Percentiles rank a stretch among this genome's conserved stretches.
phyloP scores from a whole-genome alignment of 2,797 vertebrate species.

The Cryptoblepharus egeriae region DNA sequence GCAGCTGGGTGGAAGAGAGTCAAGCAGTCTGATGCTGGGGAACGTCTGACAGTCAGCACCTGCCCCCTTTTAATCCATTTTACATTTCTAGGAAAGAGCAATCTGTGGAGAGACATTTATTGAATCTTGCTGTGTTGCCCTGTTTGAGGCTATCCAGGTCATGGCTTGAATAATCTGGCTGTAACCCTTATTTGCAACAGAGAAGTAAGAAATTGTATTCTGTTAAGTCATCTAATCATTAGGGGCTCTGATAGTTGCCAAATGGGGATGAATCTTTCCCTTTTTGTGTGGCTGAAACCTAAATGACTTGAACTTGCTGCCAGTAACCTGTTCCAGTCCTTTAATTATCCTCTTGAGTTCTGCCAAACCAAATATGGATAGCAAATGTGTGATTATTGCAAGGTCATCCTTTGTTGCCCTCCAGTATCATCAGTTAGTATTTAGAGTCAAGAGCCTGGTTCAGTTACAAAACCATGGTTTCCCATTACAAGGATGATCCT shows the following conservation, averaged over 20 bases:
- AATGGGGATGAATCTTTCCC: conserved; percentile 19
- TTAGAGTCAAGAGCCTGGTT: not conserved
- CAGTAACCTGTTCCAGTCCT: conserved; percentile 35
- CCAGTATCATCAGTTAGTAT: not conserved
- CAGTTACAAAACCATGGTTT: not conserved
- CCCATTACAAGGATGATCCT: not conserved
- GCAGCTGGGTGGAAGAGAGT: conserved; percentile 4
- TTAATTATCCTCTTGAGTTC: conserved; percentile 47
- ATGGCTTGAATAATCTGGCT: not conserved
- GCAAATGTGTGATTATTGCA: conserved; percentile 15
- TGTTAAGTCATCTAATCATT: conserved; percentile 35
- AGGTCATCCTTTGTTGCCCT: conserved; percentile 27
- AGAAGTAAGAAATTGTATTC: not conserved
- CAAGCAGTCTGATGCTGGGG: conserved; percentile 5
- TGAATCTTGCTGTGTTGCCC: conserved; percentile 22
- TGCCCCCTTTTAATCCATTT: conserved; percentile 40
- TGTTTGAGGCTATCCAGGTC: not conserved
- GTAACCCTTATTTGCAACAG: conserved; percentile 23
- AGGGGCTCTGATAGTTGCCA: not conserved
- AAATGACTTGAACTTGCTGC: not conserved
- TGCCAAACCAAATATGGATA: conserved; percentile 16
- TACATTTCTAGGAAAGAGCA: conserved; percentile 34
- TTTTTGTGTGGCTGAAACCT: not conserved
- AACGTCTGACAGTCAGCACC: conserved; percentile 32
- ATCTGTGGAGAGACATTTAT: conserved; percentile 43